phyloP scores from a whole-genome alignment of 2,797 vertebrate species.

The Rhodeus uyekii region DNA sequence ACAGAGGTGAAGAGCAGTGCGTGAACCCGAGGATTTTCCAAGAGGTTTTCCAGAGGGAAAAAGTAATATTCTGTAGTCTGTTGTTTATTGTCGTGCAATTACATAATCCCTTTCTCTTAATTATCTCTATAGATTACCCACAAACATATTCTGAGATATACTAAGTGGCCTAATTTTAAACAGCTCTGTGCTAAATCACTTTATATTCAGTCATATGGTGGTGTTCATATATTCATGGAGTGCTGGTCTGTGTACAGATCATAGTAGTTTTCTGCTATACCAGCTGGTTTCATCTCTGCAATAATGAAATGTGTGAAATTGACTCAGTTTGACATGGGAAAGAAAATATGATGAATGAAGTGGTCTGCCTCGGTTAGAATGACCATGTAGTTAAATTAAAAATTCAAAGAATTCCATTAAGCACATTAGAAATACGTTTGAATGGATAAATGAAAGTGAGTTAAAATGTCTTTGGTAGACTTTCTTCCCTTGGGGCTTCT shows the following conservation, averaged over 20 bases:
- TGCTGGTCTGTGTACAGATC: background rate
- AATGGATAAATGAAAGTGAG: background rate
- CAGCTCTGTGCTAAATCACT: background rate
- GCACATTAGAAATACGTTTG: background rate
- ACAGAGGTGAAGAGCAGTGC: background rate
- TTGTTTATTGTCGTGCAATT: background rate
- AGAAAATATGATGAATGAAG: background rate
- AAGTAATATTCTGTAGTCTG: background rate
- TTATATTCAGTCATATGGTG: background rate
- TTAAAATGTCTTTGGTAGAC: background rate
- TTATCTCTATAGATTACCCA: background rate
- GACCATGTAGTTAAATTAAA: background rate
- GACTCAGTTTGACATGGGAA: background rate
- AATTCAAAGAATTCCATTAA: background rate
- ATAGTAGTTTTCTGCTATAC: background rate
- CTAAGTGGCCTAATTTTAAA: background rate
- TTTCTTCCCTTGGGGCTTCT: background rate
- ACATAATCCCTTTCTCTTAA: background rate
- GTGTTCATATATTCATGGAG: background rate
- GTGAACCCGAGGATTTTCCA: background rate
- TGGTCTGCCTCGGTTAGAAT: background rate
- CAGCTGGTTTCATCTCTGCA: background rate
- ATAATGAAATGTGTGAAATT: slow-evolving; percentile 3
- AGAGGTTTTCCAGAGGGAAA: background rate
- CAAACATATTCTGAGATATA: background rate